Percentiles rank a stretch among this genome's conserved stretches.
phyloP scores from a whole-genome alignment of 2,888 invertebrate species.

The Tachina grossa region DNA sequence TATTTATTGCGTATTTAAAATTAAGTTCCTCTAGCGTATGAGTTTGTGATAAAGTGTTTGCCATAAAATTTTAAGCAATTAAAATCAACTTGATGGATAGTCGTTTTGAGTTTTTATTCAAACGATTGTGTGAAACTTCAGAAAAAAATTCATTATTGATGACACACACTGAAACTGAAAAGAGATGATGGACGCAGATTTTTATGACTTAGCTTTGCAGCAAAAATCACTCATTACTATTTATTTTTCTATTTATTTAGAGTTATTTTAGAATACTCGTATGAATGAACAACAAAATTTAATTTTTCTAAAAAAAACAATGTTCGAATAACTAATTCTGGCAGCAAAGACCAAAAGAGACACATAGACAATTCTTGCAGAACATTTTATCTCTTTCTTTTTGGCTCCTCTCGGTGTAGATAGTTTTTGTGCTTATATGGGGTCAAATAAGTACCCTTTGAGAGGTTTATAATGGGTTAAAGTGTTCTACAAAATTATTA shows the following conservation, averaged over 20 bases:
- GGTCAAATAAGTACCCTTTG: too few relatives aligned
- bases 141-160: not conserved
- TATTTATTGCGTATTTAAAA: conserved; percentile 24
- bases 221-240: not conserved
- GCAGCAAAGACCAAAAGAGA: too few relatives aligned
- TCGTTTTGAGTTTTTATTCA: not conserved
- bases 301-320: too few relatives aligned
- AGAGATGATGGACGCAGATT: not conserved
- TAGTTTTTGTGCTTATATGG: too few relatives aligned
- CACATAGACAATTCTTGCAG: too few relatives aligned
- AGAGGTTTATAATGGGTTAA: too few relatives aligned
- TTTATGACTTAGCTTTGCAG: not conserved
- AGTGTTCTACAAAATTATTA: too few relatives aligned
- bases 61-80: not conserved
- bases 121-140: conserved; percentile 1
- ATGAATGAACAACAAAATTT: too few relatives aligned
- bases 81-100: conserved; percentile 17
- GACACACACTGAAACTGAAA: not conserved
- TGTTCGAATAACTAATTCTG: too few relatives aligned
- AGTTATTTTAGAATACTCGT: too few relatives aligned
- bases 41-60: not conserved
- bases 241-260: not conserved
- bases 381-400: too few relatives aligned
- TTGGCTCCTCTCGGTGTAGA: too few relatives aligned
- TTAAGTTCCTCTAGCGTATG: not conserved